Conservation (phyloP, 2,113 vertebrate genomes). For the Mormyrus lacerda region DNA sequence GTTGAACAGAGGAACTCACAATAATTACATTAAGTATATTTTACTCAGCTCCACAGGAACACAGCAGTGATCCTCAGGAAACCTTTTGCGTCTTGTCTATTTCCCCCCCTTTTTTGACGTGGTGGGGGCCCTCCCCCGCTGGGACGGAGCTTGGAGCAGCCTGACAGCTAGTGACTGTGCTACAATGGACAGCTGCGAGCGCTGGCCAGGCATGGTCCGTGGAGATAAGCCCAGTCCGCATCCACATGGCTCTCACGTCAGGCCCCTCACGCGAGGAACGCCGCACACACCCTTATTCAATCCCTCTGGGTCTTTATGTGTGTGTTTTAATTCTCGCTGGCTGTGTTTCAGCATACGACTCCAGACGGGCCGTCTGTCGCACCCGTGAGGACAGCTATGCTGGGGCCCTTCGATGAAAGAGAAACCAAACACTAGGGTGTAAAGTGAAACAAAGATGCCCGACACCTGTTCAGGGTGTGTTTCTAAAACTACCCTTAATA, state of each 20-base stretch:
- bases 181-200: conserved; percentile 55
- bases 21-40: background rate
- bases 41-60: background rate
- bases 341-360: conserved; percentile 35
- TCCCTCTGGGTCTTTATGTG: conserved; percentile 15
- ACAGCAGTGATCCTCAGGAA: background rate
- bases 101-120: background rate
- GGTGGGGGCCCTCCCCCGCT: conserved; percentile 52
- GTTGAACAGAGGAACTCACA: background rate
- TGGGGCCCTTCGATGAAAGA: conserved; percentile 37
- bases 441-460: conserved; percentile 51
- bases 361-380: conserved; percentile 17
- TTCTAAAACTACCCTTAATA: background rate
- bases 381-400: conserved; percentile 54
- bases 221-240: conserved; percentile 72
- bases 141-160: conserved; percentile 44
- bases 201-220: conserved; percentile 58
- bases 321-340: background rate
- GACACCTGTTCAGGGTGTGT: conserved; percentile 34
- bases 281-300: background rate
- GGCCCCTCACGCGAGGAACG: background rate
- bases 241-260: conserved; percentile 60
- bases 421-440: conserved; percentile 44
- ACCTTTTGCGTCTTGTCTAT: background rate
- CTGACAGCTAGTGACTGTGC: conserved; percentile 49